A percentile compares a stretch with the other conserved stretches of the same genome.
Evolutionary conservation across 2,113 vertebrate species (phyloP).

Genomic region (Siphamia tubifer): DNA sequence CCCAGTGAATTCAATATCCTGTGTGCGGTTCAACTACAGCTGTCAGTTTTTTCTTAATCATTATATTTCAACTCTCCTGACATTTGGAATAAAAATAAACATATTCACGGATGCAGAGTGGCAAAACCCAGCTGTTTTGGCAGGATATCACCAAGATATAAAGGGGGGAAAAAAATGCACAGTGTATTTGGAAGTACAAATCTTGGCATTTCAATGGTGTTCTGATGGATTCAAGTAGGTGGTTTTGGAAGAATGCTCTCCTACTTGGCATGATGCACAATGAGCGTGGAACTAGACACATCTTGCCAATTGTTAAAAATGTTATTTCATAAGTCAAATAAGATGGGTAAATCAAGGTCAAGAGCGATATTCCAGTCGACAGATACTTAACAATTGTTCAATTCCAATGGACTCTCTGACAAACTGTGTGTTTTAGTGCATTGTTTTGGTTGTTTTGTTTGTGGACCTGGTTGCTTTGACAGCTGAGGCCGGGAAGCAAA

Average conservation of each 20-base stretch:
- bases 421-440: slow-evolving; percentile 25
- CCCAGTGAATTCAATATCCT: slow-evolving; percentile 47
- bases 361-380: slow-evolving; percentile 30
- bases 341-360: slow-evolving; percentile 67
- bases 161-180: slow-evolving; percentile 50
- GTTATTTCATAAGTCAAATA: slow-evolving; percentile 67
- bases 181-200: slow-evolving; percentile 65
- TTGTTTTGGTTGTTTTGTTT: slow-evolving; percentile 71
- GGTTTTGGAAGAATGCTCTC: slow-evolving; percentile 67
- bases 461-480: slow-evolving; percentile 55
- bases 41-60: slow-evolving; percentile 72
- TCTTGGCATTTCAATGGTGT: slow-evolving; percentile 66
- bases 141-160: slow-evolving; percentile 58
- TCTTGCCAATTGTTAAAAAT: slow-evolving; percentile 69
- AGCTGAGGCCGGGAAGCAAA: slow-evolving; percentile 71
- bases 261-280: slow-evolving; percentile 67
- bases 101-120: slow-evolving; percentile 55
- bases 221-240: slow-evolving; percentile 74
- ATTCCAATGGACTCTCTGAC: slow-evolving; percentile 27
- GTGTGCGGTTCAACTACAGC: slow-evolving; percentile 53
- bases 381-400: slow-evolving; percentile 32
- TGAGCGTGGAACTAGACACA: slow-evolving; percentile 59
- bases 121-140: slow-evolving; percentile 73
- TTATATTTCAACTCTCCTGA: slow-evolving; percentile 71
- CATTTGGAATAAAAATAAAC: slow-evolving; percentile 70